A percentile compares a stretch with the other conserved stretches of the same genome.
These are phyloP conservation scores for Amiota mariae DNA, from an alignment of 2,888 invertebrate genomes.

Conservation along the genomic window DNA sequence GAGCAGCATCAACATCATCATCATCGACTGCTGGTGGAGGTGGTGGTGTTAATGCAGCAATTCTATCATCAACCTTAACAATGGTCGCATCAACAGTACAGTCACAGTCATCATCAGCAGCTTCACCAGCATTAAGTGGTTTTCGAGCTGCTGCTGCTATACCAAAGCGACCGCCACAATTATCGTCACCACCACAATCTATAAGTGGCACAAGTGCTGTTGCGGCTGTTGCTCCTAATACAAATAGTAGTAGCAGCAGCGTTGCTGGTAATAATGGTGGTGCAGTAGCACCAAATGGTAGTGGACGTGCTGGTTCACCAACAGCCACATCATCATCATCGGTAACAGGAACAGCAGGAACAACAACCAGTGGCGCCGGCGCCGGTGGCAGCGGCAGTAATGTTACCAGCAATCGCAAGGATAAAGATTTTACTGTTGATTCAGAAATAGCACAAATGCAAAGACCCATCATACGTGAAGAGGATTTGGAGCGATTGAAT, in stretches of 20 bases:
- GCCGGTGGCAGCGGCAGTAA: constrained; percentile 43
- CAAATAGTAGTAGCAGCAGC: constrained; percentile 41
- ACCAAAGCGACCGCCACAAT: constrained; percentile 68
- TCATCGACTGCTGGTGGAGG: constrained; percentile 34
- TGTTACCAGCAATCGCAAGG: constrained; percentile 48
- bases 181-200: constrained; percentile 56
- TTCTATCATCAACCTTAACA: constrained; percentile 55
- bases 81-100: constrained; percentile 37
- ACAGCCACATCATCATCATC: constrained; percentile 7
- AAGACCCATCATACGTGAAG: constrained; percentile 92
- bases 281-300: constrained; percentile 21
- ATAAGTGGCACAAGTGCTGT: background rate
- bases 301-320: background rate
- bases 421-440: constrained; percentile 70
- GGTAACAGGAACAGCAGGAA: constrained; percentile 41
- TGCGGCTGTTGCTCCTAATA: constrained; percentile 29
- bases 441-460: constrained; percentile 80
- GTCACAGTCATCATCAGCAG: constrained; percentile 50
- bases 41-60: constrained; percentile 38
- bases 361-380: constrained; percentile 46
- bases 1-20: constrained; percentile 37
- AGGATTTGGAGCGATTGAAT: constrained; percentile 93
- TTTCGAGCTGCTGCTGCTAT: constrained; percentile 68
- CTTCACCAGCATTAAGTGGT: constrained; percentile 51
- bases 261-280: background rate